Evolutionary conservation across 2,113 vertebrate genomes (phyloP), one percentile per base, ranked within the genome.

Genomic region (Limnothrissa miodon): DNA sequence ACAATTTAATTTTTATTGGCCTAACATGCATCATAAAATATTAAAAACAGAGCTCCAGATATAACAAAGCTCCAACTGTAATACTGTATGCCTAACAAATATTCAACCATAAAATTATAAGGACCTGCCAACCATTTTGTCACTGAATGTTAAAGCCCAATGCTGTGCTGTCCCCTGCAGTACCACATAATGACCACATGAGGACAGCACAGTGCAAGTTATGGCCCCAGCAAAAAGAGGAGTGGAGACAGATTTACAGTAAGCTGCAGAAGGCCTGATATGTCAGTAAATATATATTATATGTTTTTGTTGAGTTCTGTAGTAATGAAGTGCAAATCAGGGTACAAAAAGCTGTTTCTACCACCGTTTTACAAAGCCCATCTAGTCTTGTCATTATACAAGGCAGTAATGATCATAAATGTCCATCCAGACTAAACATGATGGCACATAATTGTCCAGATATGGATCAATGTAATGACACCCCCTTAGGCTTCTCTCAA

Each of bases 181-280:
- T 89, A 82, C 86, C 89, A 9, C 82, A n/a, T 33, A 80, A 82
- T 46, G 0, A 85, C 94, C 95, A 90, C 93, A 84, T 86, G 85
- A 95, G 59, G 95, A 93, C 93, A 86, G 90, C 93, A 87, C 93
- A 94, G 93, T 82, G 91, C 81, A 89, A 82, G 74, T 87, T 89
- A 89, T 21, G 25, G 8, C 25, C 25, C 80, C 23, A 59, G 51
- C 81, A 21, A 21, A 74, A 74, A 74, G 6, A 17, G 13, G 33
- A 36, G 36, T n/a, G 81, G 23, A 2, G n/a, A 66, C 11, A 9
- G 39, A 21, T 66, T 2, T 33, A 74, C 15, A 36, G 66, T 5
- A 74, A 74, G 66, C 66, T 39, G 4, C 1, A 36, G 62, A 2
- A 36, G 62, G 29, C 29, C 1, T 36, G 8, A 74, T 36, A 11